Conservation (phyloP, 1,140 invertebrate genomes). For the Maconellicoccus hirsutus region DNA sequence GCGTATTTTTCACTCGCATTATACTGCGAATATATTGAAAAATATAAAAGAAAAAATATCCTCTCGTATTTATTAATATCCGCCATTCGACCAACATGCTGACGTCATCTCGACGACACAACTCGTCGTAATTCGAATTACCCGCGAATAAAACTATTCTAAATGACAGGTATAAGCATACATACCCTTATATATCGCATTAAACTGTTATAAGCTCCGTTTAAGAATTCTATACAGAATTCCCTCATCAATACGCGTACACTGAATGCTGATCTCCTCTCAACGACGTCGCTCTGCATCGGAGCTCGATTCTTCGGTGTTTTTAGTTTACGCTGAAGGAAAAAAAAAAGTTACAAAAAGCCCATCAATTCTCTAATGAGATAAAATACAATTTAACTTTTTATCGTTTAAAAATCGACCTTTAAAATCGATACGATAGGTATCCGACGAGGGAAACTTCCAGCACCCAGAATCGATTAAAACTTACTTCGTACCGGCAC, state of each 20-base stretch:
- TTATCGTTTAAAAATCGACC: background rate
- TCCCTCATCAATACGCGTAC: conserved; percentile 81
- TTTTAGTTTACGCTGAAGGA: conserved; percentile 43
- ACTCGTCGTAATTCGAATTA: no score
- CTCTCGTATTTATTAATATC: no score
- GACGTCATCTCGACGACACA: no score
- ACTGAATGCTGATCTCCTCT: conserved; percentile 61
- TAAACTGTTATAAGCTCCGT: conserved; percentile 80
- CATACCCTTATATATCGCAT: conserved; percentile 65
- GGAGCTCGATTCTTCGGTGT: conserved; percentile 53
- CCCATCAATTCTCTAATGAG: background rate
- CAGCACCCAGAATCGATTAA: background rate
- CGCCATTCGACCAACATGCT: no score
- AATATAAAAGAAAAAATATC: no score
- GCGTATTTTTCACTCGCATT: no score
- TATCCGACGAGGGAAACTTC: background rate
- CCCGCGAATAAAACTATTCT: no score
- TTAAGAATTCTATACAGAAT: conserved; percentile 86
- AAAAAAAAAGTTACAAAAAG: background rate
- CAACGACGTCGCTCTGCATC: conserved; percentile 41
- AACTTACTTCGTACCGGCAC: background rate
- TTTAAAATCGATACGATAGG: background rate
- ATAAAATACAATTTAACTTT: conserved; percentile 6
- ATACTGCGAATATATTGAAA: no score
- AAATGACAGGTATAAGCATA: background rate